Evolutionary conservation across 2,888 invertebrate species (phyloP), one percentile per base, ranked within the genome.

Genomic region (Thyatira batis): DNA sequence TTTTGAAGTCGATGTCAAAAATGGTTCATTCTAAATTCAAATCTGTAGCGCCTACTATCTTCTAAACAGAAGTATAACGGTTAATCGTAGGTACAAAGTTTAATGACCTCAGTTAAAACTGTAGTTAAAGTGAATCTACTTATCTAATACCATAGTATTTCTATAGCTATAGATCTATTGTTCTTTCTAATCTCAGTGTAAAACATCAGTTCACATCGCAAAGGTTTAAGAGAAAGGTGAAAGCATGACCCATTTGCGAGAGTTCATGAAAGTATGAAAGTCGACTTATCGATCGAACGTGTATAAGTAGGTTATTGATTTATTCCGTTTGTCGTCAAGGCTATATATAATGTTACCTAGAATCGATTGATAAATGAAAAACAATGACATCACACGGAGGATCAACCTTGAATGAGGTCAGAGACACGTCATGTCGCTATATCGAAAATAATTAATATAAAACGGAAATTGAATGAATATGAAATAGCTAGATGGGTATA

Each of bases 321-420:
- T 8, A 13, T 39, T 17, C 39, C 1, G 6, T 17, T 13, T 17
- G 8, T 39, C 13, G 17, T 39, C 39, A 17, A 39, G 39, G 39
- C 17, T 17, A 8, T 17, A 17, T 17, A 17, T 17, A 3, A 30
- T 2, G 2, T 17, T 39, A 39, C 11, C 2, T 43, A 46, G 54
- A 30, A 52, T 48, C 43, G 57, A 49, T 45, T 45, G 46, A 25
- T 39, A 55, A 55, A 30, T 11, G 6, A 17, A 17, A 39, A 39
- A 33, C 17, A 25, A 30, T 52, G 49, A 49, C 51, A 53, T 50
- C 53, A 45, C 20, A 33, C 30, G 4, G n/a, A 43, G 20, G 8
- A 45, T 27, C 45, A 60, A 63, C 64, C 71, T 71, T 61, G 68
- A 69, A 71, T 82, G 83, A 84, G 79, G 79, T 85, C 85, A 85